phyloP scores from a whole-genome alignment of 30 jellyfish, hydroid and myxozoan genomes.

The Chironex yamaguchii region DNA sequence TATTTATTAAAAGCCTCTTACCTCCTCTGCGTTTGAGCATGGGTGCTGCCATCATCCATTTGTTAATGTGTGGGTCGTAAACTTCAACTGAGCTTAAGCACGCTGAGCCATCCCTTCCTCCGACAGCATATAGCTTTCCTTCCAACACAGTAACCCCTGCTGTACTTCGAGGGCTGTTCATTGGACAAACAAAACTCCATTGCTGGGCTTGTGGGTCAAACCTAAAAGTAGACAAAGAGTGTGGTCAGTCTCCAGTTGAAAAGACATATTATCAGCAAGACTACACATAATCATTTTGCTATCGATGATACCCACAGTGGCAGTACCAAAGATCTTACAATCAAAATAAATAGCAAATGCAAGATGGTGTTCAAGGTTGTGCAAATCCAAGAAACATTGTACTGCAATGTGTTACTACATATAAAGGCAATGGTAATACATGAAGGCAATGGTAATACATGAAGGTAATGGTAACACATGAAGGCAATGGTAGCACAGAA shows the following conservation, averaged over 20 bases:
- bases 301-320: not conserved
- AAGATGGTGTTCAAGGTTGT: too few relatives aligned
- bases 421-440: too few relatives aligned
- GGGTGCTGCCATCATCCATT: slow-evolving; percentile 98
- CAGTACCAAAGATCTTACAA: too few relatives aligned
- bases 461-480: too few relatives aligned
- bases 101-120: slow-evolving; percentile 97
- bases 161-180: slow-evolving; percentile 93
- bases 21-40: slow-evolving; percentile 98
- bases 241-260: not conserved
- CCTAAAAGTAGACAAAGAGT: slow-evolving; percentile 23
- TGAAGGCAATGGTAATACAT: too few relatives aligned
- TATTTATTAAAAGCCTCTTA: too few relatives aligned
- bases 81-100: slow-evolving; percentile 96
- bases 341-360: too few relatives aligned
- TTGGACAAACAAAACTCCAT: slow-evolving; percentile 93
- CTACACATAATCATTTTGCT: not conserved
- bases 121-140: slow-evolving; percentile 88
- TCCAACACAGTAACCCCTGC: slow-evolving; percentile 94
- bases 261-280: not conserved
- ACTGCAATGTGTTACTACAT: too few relatives aligned
- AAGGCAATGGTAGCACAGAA: too few relatives aligned
- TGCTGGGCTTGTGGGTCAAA: slow-evolving; percentile 88
- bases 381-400: too few relatives aligned
- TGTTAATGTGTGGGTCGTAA: slow-evolving; percentile 94